Evolutionary conservation across 2,888 invertebrate genomes (phyloP).

Genomic region (Parochlus steinenii): DNA sequence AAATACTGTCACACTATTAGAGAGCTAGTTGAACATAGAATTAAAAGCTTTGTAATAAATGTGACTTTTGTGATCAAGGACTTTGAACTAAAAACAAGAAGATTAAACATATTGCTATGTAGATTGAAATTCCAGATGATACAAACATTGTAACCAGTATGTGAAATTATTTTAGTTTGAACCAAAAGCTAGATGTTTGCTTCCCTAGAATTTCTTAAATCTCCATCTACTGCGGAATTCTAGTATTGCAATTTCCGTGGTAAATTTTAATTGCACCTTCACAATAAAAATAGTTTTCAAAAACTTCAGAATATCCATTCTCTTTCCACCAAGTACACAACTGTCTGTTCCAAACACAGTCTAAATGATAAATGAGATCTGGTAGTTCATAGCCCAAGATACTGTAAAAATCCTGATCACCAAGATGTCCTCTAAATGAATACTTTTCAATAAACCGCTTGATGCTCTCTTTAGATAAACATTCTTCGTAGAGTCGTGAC

Average conservation of each 20-base stretch:
- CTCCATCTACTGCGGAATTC: slow-evolving; percentile 34
- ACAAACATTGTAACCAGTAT: too few species aligned
- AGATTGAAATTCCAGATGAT: too few species aligned
- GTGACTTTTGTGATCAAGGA: too few species aligned
- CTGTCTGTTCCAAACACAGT: slow-evolving; percentile 68
- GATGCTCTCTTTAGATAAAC: slow-evolving; percentile 37
- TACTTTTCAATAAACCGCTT: slow-evolving; percentile 40
- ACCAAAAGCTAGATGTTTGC: too few species aligned
- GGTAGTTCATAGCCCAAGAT: slow-evolving; percentile 51
- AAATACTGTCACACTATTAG: too few species aligned
- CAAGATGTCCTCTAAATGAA: slow-evolving; percentile 53
- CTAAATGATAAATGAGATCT: slow-evolving; percentile 50
- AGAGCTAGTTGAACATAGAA: too few species aligned
- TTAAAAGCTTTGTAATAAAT: too few species aligned
- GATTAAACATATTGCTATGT: too few species aligned
- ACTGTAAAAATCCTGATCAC: slow-evolving; percentile 71
- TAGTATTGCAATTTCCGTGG: slow-evolving; percentile 63
- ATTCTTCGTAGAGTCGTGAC: slow-evolving; percentile 39
- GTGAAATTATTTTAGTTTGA: too few species aligned
- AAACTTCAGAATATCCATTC: slow-evolving; percentile 54
- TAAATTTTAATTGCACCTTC: slow-evolving; percentile 44
- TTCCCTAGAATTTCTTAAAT: too few species aligned
- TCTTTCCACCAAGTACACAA: slow-evolving; percentile 68
- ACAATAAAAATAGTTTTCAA: slow-evolving; percentile 54
- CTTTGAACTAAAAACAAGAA: too few species aligned